Base-by-base conservation (phyloP, 2,888 invertebrate genomes). In the Ochlodes sylvanus region DNA sequence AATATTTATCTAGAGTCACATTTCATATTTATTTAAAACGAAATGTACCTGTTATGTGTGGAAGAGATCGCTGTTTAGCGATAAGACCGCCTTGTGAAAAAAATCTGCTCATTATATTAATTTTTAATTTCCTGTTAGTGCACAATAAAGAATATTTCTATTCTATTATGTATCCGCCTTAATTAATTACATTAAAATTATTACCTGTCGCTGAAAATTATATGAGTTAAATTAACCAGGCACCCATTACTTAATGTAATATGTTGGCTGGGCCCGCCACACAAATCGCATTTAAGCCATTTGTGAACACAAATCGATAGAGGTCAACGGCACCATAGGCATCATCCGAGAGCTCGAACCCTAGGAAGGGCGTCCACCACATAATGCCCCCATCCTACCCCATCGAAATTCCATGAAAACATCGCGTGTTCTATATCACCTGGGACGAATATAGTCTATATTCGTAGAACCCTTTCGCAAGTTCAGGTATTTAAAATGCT, bases 251-350 rank as follows among this genome's bases (percentile, higher is more conserved):
- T 27, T 27, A 54, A 32, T 54, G 60, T 58, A 57, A 57, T 58
- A 58, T 52, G 54, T 54, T 60, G 54, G 42, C 67, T 27, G 44
- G 44, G 15, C 42, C 57, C 54, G 60, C 54, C 54, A 54, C 60
- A 60, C 83, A 79, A 85, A 89, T 86, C 81, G 86, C 88, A 90
- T 90, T 91, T 88, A 89, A 86, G 81, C 78, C 78, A 80, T 87
- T 83, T 87, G 84, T 82, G 79, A 89, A 89, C 89, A 86, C 84
- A 81, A 92, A 92, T 92, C 92, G 90, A 92, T 92, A 90, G 86
- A 79, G 92, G 92, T 92, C 92, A 92, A 92, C 89, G 92, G 85
- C 92, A 91, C 90, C 82, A 88, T 87, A 88, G 86, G 82, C 86
- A 88, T 85, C 88, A 87, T 86, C 84, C 79, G 85, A 85, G 84